These are phyloP conservation scores for Camponotus floridanus DNA, from an alignment of 1,140 invertebrate species.

Conservation along the genomic window DNA sequence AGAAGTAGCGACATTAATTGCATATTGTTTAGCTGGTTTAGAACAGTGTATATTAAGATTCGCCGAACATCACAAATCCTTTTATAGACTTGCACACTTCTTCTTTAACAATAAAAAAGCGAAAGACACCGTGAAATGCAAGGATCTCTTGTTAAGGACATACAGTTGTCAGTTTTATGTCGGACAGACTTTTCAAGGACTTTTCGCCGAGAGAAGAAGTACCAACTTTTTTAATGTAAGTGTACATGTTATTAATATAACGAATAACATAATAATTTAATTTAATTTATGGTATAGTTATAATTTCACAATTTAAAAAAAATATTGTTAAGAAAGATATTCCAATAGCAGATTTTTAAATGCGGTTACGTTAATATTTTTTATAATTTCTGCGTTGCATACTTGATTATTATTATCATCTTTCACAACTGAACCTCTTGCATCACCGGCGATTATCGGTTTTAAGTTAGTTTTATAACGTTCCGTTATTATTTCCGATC, in stretches of 20 bases:
- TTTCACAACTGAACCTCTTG: conserved; percentile 72
- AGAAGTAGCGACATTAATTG: conserved; percentile 83
- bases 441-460: conserved; percentile 67
- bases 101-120: conserved; percentile 91
- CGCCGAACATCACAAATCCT: conserved; percentile 96
- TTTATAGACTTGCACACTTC: conserved; percentile 95
- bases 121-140: conserved; percentile 90
- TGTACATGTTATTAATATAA: too few species aligned
- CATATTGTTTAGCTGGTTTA: conserved; percentile 91
- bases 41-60: conserved; percentile 94
- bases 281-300: too few species aligned
- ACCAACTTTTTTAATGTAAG: conserved; percentile 96
- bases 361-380: conserved; percentile 64
- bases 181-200: conserved; percentile 90
- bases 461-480: conserved; percentile 63
- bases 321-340: conserved; percentile 65
- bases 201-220: conserved; percentile 94
- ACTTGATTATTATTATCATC: conserved; percentile 73
- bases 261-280: too few species aligned
- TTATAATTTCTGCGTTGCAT: conserved; percentile 75
- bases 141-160: conserved; percentile 90
- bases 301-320: neutral
- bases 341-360: conserved; percentile 71
- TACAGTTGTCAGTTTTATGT: conserved; percentile 88
- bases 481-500: conserved; percentile 72